Conservation (phyloP, 2,113 vertebrate species). For the Cottus gobio region DNA sequence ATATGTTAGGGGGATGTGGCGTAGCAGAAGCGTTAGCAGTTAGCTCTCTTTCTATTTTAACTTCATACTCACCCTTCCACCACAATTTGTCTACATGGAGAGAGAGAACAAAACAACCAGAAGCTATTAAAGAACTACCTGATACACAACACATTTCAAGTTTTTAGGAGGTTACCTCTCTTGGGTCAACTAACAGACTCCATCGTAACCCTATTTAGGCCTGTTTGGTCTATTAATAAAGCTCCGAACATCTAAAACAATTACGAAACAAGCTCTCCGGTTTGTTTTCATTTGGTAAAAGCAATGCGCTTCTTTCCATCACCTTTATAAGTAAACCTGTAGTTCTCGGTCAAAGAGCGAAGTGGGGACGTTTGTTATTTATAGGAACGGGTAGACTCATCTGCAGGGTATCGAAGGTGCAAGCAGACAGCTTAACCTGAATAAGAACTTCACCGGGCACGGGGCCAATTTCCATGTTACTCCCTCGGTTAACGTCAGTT, state of each 20-base stretch:
- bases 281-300: neutral
- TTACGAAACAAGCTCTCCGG: neutral
- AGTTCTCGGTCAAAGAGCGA: neutral
- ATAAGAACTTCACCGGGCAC: constrained; percentile 6
- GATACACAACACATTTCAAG: neutral
- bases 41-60: neutral
- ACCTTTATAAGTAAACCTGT: neutral
- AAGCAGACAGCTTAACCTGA: constrained; percentile 56
- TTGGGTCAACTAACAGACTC: neutral
- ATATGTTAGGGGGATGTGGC: neutral
- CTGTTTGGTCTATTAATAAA: neutral
- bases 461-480: neutral
- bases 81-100: constrained; percentile 87
- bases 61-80: constrained; percentile 88
- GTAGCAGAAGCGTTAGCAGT: neutral
- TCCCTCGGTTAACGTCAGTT: no score
- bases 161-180: neutral
- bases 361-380: constrained; percentile 23
- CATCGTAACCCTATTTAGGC: neutral
- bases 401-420: neutral
- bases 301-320: neutral
- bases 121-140: constrained; percentile 6
- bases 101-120: constrained; percentile 49
- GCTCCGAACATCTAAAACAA: neutral
- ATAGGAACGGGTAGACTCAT: constrained; percentile 22